Base-by-base conservation (phyloP, 2,888 invertebrate species). In the Brachylomia viminalis region DNA sequence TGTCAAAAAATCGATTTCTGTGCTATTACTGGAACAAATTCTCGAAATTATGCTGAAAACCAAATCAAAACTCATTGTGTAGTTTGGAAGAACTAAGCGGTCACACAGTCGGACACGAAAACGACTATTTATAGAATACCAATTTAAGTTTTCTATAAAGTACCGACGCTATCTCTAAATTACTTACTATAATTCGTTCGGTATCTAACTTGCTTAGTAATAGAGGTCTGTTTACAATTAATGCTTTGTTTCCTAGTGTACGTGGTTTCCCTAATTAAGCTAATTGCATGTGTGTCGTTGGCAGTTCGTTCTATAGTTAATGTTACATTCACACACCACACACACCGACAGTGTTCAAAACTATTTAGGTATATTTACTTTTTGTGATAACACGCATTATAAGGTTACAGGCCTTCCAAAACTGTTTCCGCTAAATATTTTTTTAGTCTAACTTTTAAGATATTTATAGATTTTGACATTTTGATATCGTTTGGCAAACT, bases 181-280 rank as follows among this genome's bases (percentile, higher is more conserved):
- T 61, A 20, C 42, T 54, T 56, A 13, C 5, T 54, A 6, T 15
- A 27, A 54, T 54, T 62, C 13, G n/a, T 30, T 30, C 5, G 13
- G 3, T 23, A 30, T n/a, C 54, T 67, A 42, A 56, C 1, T 49
- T 11, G 4, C 42, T 2, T 8, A 62, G 27, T 33, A 27, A 6
- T 27, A 64, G 10, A 33, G 33, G 27, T 6, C 27, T n/a, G 59
- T 58, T 65, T 54, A 70, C 69, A 75, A 75, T 70, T 77, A 79
- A 38, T 33, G 49, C 38, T 56, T 67, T 58, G 71, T 70, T 84
- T 81, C 77, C 80, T 72, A 65, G 72, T 77, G 68, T 59, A 23
- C 59, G 74, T 80, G 45, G 72, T 80, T 72, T 80, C 56, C 4
- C 72, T 84, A 80, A 84, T 84, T 84, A 84, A 59, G 15, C 17